These are phyloP conservation scores for Acronicta aceris DNA, from an alignment of 2,888 invertebrate species.

Conservation along the genomic window DNA sequence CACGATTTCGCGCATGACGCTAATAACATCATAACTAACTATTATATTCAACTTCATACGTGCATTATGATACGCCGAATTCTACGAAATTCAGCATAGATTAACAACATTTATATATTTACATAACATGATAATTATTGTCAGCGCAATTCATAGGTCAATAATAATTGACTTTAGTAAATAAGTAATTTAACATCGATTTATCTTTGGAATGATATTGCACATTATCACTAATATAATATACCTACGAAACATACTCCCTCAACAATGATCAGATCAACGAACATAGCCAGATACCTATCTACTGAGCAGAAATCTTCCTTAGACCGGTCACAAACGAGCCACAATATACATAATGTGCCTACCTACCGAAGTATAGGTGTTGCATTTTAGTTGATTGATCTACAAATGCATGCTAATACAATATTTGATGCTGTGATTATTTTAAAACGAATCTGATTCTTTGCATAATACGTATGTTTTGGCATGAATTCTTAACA, in stretches of 20 bases:
- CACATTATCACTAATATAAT: not conserved
- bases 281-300: not conserved
- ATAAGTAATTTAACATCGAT: not conserved
- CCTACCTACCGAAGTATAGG: too few relatives aligned
- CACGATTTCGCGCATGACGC: not conserved
- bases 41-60: too few relatives aligned
- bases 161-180: not conserved
- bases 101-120: not conserved
- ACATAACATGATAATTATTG: not conserved
- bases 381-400: too few relatives aligned
- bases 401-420: too few relatives aligned
- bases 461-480: too few relatives aligned
- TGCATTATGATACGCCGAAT: too few relatives aligned
- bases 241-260: not conserved
- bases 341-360: not conserved
- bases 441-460: too few relatives aligned
- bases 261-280: not conserved
- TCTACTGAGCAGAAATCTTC: not conserved
- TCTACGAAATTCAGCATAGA: not conserved
- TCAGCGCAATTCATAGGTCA: not conserved
- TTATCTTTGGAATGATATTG: constrained; percentile 1
- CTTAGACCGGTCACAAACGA: not conserved
- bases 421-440: too few relatives aligned
- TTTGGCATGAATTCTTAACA: too few relatives aligned
- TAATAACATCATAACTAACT: not conserved